A percentile compares a stretch with the other conserved stretches of the same genome.
These are phyloP conservation scores for Papilio helenus DNA, from an alignment of 1,140 invertebrate genomes.

Conservation along the genomic window DNA sequence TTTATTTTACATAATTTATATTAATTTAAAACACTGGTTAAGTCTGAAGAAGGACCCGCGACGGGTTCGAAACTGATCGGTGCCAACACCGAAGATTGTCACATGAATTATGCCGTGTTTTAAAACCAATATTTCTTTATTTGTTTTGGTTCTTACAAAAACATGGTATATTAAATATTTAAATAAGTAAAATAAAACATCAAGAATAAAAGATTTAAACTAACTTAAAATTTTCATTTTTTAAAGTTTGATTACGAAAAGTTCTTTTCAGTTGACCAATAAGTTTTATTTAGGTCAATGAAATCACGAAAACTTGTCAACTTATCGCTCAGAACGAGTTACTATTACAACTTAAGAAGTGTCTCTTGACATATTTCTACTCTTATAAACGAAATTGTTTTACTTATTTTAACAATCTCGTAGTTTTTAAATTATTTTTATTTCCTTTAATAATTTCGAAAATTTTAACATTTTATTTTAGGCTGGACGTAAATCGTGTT, in stretches of 20 bases:
- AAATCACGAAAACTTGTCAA: background rate
- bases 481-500: background rate
- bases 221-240: background rate
- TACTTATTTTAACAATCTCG: background rate
- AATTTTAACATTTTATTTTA: background rate
- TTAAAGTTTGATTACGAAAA: background rate
- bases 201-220: background rate
- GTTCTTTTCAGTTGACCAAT: background rate
- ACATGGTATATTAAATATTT: too few species aligned
- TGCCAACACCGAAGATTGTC: too few species aligned
- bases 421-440: background rate
- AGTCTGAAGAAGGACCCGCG: too few species aligned
- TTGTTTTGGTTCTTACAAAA: too few species aligned
- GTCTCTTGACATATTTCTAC: constrained; percentile 1
- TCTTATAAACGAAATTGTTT: background rate
- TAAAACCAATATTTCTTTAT: too few species aligned
- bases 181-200: too few species aligned
- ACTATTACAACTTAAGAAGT: background rate
- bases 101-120: too few species aligned
- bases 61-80: too few species aligned
- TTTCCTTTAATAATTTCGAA: too few species aligned
- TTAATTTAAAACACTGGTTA: too few species aligned
- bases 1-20: background rate
- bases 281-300: background rate
- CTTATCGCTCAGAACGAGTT: background rate